phyloP scores from a whole-genome alignment of 2,797 vertebrate species.

The Cichlasoma orientale region DNA sequence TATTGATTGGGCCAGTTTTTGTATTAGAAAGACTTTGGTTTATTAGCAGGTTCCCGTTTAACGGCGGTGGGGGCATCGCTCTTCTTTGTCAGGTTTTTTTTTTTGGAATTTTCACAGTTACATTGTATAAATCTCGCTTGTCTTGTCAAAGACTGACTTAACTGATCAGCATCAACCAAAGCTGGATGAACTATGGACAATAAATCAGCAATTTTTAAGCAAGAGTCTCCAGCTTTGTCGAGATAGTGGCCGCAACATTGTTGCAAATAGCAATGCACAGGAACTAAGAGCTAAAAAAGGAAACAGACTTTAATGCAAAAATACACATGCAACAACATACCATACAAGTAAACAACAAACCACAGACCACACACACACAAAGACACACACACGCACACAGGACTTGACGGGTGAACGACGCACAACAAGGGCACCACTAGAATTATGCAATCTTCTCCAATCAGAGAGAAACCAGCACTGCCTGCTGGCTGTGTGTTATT shows the following conservation, averaged over 20 bases:
- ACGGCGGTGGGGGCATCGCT: not conserved
- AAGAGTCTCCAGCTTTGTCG: not conserved
- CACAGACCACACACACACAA: conserved; percentile 1
- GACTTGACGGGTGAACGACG: conserved; percentile 54
- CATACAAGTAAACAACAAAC: conserved; percentile 28
- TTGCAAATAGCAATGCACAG: conserved; percentile 16
- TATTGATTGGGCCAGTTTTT: not conserved
- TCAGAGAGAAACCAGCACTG: conserved; percentile 57
- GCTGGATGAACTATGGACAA: not conserved
- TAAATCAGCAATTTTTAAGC: not conserved
- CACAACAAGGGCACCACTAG: conserved; percentile 61
- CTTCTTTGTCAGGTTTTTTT: not conserved
- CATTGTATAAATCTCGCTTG: not conserved
- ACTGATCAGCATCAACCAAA: not conserved
- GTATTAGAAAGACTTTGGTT: not conserved
- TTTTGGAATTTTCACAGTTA: not conserved
- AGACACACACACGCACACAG: conserved; percentile 15
- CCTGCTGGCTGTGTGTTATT: conserved; percentile 52
- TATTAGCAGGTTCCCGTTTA: not conserved
- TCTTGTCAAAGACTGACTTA: not conserved
- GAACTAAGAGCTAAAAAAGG: conserved; percentile 19
- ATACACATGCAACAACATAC: conserved; percentile 17
- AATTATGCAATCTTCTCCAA: conserved; percentile 62
- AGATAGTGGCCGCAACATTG: not conserved
- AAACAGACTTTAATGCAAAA: conserved; percentile 15